Conservation (phyloP, 1,140 invertebrate species). For the Drosophila burlai region DNA sequence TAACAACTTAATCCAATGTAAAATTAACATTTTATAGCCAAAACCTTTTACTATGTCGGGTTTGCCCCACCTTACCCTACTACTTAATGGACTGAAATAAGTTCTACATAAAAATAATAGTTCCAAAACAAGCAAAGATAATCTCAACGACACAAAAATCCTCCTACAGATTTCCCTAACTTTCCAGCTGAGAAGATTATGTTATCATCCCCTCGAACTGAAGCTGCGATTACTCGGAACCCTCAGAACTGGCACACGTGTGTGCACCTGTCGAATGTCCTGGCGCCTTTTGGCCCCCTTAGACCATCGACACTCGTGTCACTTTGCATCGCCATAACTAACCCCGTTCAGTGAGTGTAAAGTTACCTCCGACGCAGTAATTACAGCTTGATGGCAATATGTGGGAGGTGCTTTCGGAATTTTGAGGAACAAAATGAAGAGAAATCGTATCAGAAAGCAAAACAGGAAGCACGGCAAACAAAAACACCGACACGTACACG, state of each 20-base stretch:
- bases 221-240: constrained; percentile 8
- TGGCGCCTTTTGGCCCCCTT: neutral
- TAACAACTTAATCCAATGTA: too few species aligned
- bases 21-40: too few species aligned
- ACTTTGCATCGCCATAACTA: constrained; percentile 32
- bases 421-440: constrained; percentile 10
- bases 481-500: constrained; percentile 23
- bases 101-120: neutral
- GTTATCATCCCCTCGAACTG: constrained; percentile 4
- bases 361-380: constrained; percentile 43
- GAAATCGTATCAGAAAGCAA: constrained; percentile 20
- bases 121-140: too few species aligned
- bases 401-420: constrained; percentile 35
- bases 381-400: constrained; percentile 59
- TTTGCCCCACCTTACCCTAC: too few species aligned
- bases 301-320: constrained; percentile 20
- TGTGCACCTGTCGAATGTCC: constrained; percentile 30
- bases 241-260: constrained; percentile 14
- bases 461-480: constrained; percentile 33
- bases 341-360: constrained; percentile 3
- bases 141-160: neutral
- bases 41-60: too few species aligned
- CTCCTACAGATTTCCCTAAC: neutral
- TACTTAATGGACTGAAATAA: neutral
- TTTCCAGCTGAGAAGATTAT: neutral